These are phyloP conservation scores for Melanotaenia parkinsoni DNA, from an alignment of 2,797 vertebrate species.

Conservation along the genomic window DNA sequence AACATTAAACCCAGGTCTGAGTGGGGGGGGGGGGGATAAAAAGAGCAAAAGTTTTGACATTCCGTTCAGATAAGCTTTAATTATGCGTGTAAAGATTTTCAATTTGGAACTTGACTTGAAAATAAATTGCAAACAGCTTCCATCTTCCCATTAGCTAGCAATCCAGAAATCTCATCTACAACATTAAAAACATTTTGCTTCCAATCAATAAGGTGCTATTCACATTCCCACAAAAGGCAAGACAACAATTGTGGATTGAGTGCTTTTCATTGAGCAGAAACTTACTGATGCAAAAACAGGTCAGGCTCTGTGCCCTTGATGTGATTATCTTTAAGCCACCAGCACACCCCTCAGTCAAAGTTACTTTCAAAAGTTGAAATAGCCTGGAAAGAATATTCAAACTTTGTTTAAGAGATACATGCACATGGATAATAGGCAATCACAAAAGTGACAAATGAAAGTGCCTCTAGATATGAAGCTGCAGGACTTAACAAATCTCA, in stretches of 20 bases:
- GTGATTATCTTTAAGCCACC: slow-evolving; percentile 81
- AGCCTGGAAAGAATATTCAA: slow-evolving; percentile 73
- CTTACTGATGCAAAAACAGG: slow-evolving; percentile 78
- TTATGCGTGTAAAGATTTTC: slow-evolving; percentile 87
- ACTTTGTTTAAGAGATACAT: slow-evolving; percentile 72
- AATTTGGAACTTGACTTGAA: slow-evolving; percentile 84
- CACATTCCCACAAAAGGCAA: slow-evolving; percentile 82
- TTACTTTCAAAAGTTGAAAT: slow-evolving; percentile 81
- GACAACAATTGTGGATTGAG: slow-evolving; percentile 78
- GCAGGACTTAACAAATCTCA: slow-evolving; percentile 10
- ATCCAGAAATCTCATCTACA: slow-evolving; percentile 88
- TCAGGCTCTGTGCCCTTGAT: slow-evolving; percentile 77
- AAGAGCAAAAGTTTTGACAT: slow-evolving; percentile 78
- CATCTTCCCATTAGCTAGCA: slow-evolving; percentile 84
- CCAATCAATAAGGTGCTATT: slow-evolving; percentile 85
- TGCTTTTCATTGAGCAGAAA: slow-evolving; percentile 73
- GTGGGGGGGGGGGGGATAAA: slow-evolving; percentile 40
- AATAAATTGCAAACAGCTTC: slow-evolving; percentile 84
- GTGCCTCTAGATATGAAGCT: neutral
- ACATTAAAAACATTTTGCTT: slow-evolving; percentile 88
- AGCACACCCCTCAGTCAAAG: slow-evolving; percentile 75
- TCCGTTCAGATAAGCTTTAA: slow-evolving; percentile 83
- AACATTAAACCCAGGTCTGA: slow-evolving; percentile 54
- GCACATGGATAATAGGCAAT: slow-evolving; percentile 58
- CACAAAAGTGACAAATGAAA: slow-evolving; percentile 28